Evolutionary conservation across 2,888 invertebrate genomes (phyloP).

Genomic region (Lasioglossum oenotherae): DNA sequence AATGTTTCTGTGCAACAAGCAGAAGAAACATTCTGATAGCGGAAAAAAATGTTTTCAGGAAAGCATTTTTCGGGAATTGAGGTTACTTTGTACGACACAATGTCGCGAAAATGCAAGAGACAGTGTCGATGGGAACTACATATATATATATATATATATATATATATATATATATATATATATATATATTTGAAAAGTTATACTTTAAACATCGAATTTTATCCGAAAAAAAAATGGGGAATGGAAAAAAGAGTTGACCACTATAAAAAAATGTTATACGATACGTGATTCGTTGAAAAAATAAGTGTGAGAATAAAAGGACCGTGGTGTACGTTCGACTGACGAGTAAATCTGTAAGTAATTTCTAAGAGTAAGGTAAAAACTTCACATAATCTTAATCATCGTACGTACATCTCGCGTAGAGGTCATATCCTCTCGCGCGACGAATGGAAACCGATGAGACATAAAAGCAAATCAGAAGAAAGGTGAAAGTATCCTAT

Average conservation of each 20-base stretch:
- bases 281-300: neutral
- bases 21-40: neutral
- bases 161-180: too few relatives aligned
- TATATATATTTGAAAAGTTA: too few relatives aligned
- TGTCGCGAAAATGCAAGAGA: neutral
- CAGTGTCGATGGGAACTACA: neutral
- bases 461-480: conserved; percentile 62
- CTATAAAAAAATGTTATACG: neutral
- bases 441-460: conserved; percentile 54
- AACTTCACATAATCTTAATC: conserved; percentile 38
- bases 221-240: neutral
- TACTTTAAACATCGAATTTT: neutral
- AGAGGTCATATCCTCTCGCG: conserved; percentile 62
- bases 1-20: neutral
- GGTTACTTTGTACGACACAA: conserved; percentile 19
- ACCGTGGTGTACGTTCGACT: neutral
- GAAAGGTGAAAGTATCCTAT: conserved; percentile 70
- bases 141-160: too few relatives aligned
- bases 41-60: neutral
- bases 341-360: neutral
- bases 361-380: conserved; percentile 31
- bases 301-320: neutral
- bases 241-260: neutral
- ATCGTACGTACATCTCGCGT: conserved; percentile 62
- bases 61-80: conserved; percentile 18